A percentile compares a stretch with the other conserved stretches of the same genome.
phyloP scores from a whole-genome alignment of 2,888 invertebrate genomes.

The Tridacna gigas region DNA sequence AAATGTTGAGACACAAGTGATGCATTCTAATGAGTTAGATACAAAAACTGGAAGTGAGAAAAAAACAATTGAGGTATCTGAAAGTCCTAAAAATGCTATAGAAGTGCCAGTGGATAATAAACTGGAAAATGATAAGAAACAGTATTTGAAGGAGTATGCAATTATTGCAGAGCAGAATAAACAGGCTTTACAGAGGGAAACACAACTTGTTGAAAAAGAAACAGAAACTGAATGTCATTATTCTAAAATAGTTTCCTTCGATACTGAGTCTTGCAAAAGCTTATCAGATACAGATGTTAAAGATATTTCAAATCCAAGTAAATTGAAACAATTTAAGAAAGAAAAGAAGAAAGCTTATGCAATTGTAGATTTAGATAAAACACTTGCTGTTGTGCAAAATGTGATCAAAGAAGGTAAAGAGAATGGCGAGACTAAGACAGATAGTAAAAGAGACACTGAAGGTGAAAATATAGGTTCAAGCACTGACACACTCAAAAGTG shows the following conservation, averaged over 20 bases:
- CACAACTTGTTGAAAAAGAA: conserved; percentile 49
- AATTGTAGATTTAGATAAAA: conserved; percentile 49
- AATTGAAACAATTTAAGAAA: conserved; percentile 3
- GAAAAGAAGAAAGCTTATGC: conserved; percentile 49
- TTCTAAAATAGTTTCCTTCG: neutral
- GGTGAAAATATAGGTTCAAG: neutral
- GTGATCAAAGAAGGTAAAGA: conserved; percentile 14
- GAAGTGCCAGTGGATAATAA: conserved; percentile 9
- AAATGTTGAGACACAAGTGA: neutral
- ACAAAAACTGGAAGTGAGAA: neutral
- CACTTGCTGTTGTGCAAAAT: conserved; percentile 38
- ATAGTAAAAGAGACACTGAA: neutral
- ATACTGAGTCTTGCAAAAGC: neutral
- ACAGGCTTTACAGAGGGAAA: conserved; percentile 53
- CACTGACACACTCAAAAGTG: conserved; percentile 19
- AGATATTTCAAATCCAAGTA: neutral
- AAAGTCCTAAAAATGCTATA: neutral
- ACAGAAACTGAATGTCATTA: conserved; percentile 12
- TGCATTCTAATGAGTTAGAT: neutral
- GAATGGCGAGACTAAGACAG: neutral
- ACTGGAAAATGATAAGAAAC: conserved; percentile 11
- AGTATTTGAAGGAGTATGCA: conserved; percentile 53
- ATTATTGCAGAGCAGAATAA: conserved; percentile 58
- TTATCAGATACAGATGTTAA: neutral
- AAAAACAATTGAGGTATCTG: conserved; percentile 7